Evolutionary conservation across 2,797 vertebrate genomes (phyloP), one percentile per base, ranked within the genome.

Genomic region (Apogon talboti): DNA sequence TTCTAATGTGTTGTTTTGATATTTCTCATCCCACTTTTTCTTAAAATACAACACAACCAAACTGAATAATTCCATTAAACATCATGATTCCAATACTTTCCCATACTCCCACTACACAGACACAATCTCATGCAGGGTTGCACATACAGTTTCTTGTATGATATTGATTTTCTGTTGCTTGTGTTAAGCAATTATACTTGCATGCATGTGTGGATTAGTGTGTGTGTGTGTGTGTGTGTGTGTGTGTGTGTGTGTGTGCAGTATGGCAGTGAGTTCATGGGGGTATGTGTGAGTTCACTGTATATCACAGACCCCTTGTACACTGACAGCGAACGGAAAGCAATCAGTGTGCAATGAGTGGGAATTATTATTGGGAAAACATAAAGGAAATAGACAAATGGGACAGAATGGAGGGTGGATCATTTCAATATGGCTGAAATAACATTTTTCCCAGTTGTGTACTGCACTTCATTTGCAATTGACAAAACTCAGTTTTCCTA

Each of bases 271-370:
- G n/a, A n/a, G n/a, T n/a, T n/a, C n/a, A n/a, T n/a, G n/a, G n/a
- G n/a, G n/a, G n/a, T n/a, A n/a, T n/a, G n/a, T n/a, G n/a, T 50
- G 6, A 66, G 2, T 40, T 49, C 13, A 40, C 47, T 33, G 3
- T 38, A 19, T 19, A 14, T 8, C 6, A 47, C 13, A 38, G 14
- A 62, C 40, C 30, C 8, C 40, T 41, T 16, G 51, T 52, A 15
- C 13, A 38, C 38, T n/a, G n/a, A 61, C 41, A 24, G 10, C 33
- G 56, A 84, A 54, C 14, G 65, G 62, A 51, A 62, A 55, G 37
- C 11, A 79, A 86, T 82, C 62, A 51, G 64, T 74, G 57, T 9
- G 57, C 59, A 57, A 66, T 46, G 11, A 69, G 44, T 24, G 47
- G 30, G 7, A 44, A 61, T 50, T 37, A 42, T 57, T 50, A 28